These are phyloP conservation scores for Forbesichthys agassizii DNA, from an alignment of 2,113 vertebrate species.

Conservation along the genomic window DNA sequence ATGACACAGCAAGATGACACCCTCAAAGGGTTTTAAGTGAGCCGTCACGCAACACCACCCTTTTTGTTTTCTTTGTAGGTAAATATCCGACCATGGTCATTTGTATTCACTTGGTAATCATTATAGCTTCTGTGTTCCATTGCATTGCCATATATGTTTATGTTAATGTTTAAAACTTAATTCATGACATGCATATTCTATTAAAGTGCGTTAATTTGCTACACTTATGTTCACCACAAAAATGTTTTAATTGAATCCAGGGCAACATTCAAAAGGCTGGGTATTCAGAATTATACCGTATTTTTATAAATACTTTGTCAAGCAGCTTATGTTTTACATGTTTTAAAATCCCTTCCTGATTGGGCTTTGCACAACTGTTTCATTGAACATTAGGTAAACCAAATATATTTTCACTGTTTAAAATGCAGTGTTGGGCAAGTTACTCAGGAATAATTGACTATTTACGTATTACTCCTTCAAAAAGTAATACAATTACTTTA, in stretches of 20 bases:
- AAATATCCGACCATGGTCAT: background rate
- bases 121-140: constrained; percentile 6
- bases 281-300: constrained; percentile 14
- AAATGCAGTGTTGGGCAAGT: background rate
- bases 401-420: constrained; percentile 52
- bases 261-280: constrained; percentile 15
- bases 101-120: constrained; percentile 1
- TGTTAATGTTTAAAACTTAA: background rate
- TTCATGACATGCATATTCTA: constrained; percentile 8
- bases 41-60: constrained; percentile 2
- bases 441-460: no score
- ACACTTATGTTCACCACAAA: constrained; percentile 8
- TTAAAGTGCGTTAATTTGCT: constrained; percentile 43
- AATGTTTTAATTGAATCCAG: constrained; percentile 17
- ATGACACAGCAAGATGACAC: constrained; percentile 14
- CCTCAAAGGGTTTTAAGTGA: background rate
- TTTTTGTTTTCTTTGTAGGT: constrained; percentile 7
- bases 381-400: constrained; percentile 33
- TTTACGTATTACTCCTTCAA: no score
- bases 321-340: constrained; percentile 7
- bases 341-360: background rate
- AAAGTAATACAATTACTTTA: no score
- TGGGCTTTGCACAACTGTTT: constrained; percentile 35
- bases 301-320: background rate
- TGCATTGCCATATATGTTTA: constrained; percentile 11